Evolutionary conservation across 2,888 invertebrate species (phyloP), one percentile per base, ranked within the genome.

Genomic region (Entomobrya multifasciata): DNA sequence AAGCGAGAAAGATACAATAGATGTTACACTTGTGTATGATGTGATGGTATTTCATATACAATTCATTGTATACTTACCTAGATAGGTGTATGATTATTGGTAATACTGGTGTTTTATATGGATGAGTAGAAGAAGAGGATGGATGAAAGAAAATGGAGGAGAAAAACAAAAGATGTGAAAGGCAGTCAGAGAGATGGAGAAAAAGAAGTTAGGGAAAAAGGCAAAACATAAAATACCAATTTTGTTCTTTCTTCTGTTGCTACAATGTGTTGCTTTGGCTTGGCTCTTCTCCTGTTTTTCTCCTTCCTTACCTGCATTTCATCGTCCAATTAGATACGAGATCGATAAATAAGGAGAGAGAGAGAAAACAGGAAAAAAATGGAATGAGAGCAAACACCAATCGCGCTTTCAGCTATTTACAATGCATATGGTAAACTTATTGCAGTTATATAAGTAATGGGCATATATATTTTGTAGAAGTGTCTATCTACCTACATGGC

Each of bases 261-360:
- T 25, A 20, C 10, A 15, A 8, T 36, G 36, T 36, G 49, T 74
- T 57, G 57, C 60, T 86, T 80, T 72, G 27, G 13, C 65, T 62
- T n/a, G n/a, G 30, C 44, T 47, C 72, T 49, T 80, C 79, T 41
- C 60, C 36, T 80, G 60, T 41, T 86, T 60, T 79, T 70, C 22
- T 17, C 55, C 79, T 80, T 72, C 78, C 87, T 86, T 90, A 90
- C 90, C 90, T 91, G 90, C 89, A 90, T 89, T 89, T 90, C 89
- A 86, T 86, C 81, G 77, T 88, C 90, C 91, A 91, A 91, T 91
- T 91, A 91, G 89, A 90, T 89, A 85, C 87, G 83, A 88, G 90
- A 91, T 91, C 91, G 91, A 91, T 91, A 90, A 89, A 91, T 91
- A 90, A 89, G 90, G 89, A 80, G 72, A 49, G 74, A 27, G 76